Percentiles rank a stretch among this genome's conserved stretches.
These are phyloP conservation scores for Origma solitaria DNA, from an alignment of 2,113 vertebrate genomes.

Conservation along the genomic window DNA sequence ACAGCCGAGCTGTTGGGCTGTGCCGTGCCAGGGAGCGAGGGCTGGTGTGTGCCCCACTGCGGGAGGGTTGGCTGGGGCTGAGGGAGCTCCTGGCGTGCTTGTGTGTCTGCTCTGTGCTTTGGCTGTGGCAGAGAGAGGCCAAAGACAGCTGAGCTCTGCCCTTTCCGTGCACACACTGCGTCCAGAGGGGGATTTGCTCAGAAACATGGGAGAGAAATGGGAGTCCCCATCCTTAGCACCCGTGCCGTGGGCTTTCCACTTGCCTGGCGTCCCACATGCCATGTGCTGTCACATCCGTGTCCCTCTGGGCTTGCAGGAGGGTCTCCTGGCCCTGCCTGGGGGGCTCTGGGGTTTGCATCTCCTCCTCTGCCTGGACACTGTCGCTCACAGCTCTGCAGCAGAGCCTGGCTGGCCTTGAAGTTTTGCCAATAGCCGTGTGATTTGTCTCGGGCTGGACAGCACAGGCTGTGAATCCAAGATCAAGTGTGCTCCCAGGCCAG, in stretches of 20 bases:
- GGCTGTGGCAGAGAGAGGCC: not conserved
- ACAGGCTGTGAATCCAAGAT: constrained; percentile 38
- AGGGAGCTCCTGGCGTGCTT: accelerated
- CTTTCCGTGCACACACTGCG: accelerated
- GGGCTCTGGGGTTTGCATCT: not conserved
- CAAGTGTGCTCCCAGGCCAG: not conserved
- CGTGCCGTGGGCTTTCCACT: accelerated
- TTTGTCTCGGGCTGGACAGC: not conserved
- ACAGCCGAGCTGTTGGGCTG: not conserved
- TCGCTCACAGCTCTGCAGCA: not conserved
- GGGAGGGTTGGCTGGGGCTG: not conserved
- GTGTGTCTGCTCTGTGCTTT: not conserved
- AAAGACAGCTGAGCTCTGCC: not conserved
- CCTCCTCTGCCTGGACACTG: not conserved
- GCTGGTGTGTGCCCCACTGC: not conserved
- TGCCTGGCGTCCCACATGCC: accelerated
- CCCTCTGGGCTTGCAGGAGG: not conserved
- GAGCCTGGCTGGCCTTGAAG: not conserved
- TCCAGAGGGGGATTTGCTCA: accelerated
- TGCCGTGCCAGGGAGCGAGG: not conserved
- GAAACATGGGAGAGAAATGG: not conserved
- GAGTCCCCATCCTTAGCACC: not conserved
- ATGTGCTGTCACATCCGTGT: accelerated
- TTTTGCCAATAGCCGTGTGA: not conserved
- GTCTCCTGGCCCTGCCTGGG: accelerated